Base-by-base conservation (phyloP, 2,888 invertebrate species). In the Diploptera punctata region DNA sequence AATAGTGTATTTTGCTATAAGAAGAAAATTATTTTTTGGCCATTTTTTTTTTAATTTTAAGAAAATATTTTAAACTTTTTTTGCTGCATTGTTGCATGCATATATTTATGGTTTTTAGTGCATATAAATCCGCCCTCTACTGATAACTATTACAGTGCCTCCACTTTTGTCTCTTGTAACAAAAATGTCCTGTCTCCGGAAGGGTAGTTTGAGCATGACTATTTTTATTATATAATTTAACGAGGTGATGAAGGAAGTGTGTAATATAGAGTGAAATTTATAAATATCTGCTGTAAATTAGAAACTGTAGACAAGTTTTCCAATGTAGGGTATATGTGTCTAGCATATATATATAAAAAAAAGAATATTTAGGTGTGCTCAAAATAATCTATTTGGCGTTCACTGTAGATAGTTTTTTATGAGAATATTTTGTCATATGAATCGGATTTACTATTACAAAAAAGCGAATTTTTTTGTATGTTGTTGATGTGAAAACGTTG, bases 191-290 rank as follows among this genome's bases (percentile, higher is more conserved):
- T 7, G 33, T 57, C 57, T 57, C 16, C 19, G 19, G 24, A 57
- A n/a, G 57, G 26, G 9, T 57, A 57, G 29, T 57, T 57, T 57
- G 57, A 57, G 57, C 57, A 38, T 43, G 65, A 29, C 67, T 67
- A 47, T 49, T 67, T n/a, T 24, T 38, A 38, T 38, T 33, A n/a
- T n/a, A n/a, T n/a, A n/a, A n/a, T n/a, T n/a, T n/a, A n/a, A n/a
- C n/a, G n/a, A n/a, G n/a, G n/a, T n/a, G n/a, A n/a, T n/a, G n/a
- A n/a, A 9, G 5, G 18, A 18, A 19, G 9, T 38, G 61, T 38
- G 29, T 24, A 33, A 13, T 61, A 31, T 31, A 31, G 29, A 33
- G 21, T 16, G 44, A 43, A 21, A 65, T 65, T 33, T 43, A 65
- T n/a, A 5, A 29, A 29, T n/a, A 19, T 38, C 43, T 65, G 16